Evolutionary conservation across 2,113 vertebrate genomes (phyloP), one percentile per base, ranked within the genome.

Genomic region (Isurus oxyrinchus): DNA sequence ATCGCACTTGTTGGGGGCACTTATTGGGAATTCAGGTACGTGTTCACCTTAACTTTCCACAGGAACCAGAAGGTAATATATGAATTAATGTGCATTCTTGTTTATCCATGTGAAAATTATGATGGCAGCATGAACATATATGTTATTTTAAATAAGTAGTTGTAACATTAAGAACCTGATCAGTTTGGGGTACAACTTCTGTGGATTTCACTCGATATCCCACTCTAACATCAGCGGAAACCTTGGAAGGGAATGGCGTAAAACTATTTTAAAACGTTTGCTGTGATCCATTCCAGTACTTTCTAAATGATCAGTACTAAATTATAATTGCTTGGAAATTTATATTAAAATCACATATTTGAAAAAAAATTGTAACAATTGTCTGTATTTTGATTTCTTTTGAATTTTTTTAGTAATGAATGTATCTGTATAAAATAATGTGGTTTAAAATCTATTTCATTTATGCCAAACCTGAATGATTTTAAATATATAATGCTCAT

Each of bases 261-360:
- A 93, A 59, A 14, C 31, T 61, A 59, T 61, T n/a, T 61, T 14
- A 35, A n/a, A 59, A 93, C 61, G 55, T 61, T 61, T 13, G 59
- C 14, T 31, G 2, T 57, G 23, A 90, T 90, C 53, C 31, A 27
- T 90, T 90, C 23, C 25, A 59, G 23, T 90, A 14, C 27, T 61
- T 0, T 59, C 55, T 91, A 27, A 61, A n/a, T 84, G 19, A 84
- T 93, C 57, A 25, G 57, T 61, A 19, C 55, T 61, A n/a, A 93
- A 93, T 93, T 93, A 5, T 61, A 61, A 93, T 93, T 93, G 31
- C 59, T 93, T 93, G 2, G 55, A 93, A 93, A 59, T 93, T 93
- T 93, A 61, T 35, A 93, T 93, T 93, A 35, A 93, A n/a, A 90
- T 55, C 55, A 57, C 8, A 57, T 59, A 61, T 93, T 61, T 19